Evolutionary conservation across 2,888 invertebrate species (phyloP).

Genomic region (Drosophila eohydei): DNA sequence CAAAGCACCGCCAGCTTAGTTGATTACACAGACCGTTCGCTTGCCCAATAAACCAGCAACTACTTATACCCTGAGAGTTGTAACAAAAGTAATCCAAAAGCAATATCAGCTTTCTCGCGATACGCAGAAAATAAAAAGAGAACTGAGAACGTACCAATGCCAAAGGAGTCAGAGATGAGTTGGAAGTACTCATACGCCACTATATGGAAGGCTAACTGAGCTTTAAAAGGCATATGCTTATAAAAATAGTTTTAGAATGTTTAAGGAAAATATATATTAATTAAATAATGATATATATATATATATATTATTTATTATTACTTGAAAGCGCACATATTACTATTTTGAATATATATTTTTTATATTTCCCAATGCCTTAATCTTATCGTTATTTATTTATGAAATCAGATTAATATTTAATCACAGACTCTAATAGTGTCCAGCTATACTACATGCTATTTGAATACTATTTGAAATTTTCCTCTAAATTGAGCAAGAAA

Average conservation of each 20-base stretch:
- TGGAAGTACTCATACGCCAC: no score
- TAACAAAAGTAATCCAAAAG: not conserved
- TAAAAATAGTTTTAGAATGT: no score
- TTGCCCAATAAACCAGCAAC: slow-evolving; percentile 1
- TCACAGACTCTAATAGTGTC: no score
- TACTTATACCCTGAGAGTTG: not conserved
- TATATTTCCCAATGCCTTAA: no score
- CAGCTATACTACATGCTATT: not conserved
- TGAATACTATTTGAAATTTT: not conserved
- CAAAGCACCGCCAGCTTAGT: not conserved
- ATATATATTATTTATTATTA: no score
- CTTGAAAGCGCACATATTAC: no score
- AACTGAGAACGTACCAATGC: fast-evolving
- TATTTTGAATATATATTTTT: no score
- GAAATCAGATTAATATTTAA: not conserved
- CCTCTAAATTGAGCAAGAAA: not conserved
- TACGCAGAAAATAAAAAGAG: not conserved
- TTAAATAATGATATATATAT: no score
- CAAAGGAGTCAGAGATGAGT: not conserved
- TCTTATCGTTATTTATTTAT: no score
- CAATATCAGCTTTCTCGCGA: no score
- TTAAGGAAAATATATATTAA: no score
- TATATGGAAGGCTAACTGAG: not conserved
- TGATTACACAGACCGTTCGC: slow-evolving; percentile 24
- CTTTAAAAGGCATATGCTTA: not conserved